Base-by-base conservation (phyloP, 2,888 invertebrate genomes). In the Oligia fasciuncula region DNA sequence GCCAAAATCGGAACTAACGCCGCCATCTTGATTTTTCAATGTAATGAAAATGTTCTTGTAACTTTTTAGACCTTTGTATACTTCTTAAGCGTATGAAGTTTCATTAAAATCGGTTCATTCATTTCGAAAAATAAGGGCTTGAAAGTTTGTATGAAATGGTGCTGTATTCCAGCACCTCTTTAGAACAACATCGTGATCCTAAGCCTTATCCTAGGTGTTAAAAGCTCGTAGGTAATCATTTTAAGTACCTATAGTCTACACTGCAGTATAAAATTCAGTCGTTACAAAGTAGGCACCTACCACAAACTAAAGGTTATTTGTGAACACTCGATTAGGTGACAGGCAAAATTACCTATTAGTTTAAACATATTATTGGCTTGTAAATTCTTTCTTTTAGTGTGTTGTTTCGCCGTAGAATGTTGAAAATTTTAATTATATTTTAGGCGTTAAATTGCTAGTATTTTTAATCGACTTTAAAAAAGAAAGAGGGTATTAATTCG, bases 301-400 rank as follows among this genome's bases (percentile, higher is more conserved):
- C 17, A 60, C 49, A 40, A 60, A 40, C 57, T 49, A 49, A 57
- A 40, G 49, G 49, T 72, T 81, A 72, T 60, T 43, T 49, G 14
- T 40, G 11, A 72, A 72, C 57, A 40, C 40, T 57, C 40, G 35
- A 72, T 81, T 71, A 57, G 46, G 40, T 40, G 81, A 60, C 73
- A 60, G 23, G 29, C 57, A 29, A 17, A 73, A 81, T 51, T 29
- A 29, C n/a, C 40, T 51, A 60, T 71, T 81, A 73, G 72, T 60
- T 72, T 57, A n/a, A 57, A 49, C 57, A 49, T 49, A 57, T 80
- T 68, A 70, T 35, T 80, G 81, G 13, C 29, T 29, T n/a, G 49
- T 72, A 40, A 65, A 23, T 79, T 43, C 40, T 29, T 51, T 63
- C 13, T 51, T 79, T 79, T 51, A 79, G 19, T 11, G 2, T 51